Evolutionary conservation across 2,797 vertebrate species (phyloP), one percentile per base, ranked within the genome.

Genomic region (Gallinago stenura): DNA sequence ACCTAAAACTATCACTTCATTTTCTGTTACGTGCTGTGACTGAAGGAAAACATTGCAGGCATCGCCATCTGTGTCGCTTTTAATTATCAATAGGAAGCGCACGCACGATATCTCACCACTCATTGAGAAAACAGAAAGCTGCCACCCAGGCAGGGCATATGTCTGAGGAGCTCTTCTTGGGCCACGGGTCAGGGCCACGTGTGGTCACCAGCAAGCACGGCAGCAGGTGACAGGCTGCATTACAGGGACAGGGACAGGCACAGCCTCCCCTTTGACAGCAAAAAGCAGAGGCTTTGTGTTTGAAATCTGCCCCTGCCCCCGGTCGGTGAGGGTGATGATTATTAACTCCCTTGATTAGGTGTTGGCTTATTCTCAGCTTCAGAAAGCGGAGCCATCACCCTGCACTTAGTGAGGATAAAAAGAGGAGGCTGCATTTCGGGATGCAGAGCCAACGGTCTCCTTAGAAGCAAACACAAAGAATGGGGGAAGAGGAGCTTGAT

Each of bases 1-100:
- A 86, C 89, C 89, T 94, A 75, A 83, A 95, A 92, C 83, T 69
- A 91, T 69, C 83, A 80, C 89, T 95, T 95, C 51, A 64, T 96
- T 96, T 96, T 92, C 84, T 76, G 84, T 50, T 73, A 12, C 8
- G 15, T 90, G 85, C 94, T 77, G 72, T 56, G 86, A 84, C 45
- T 95, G 72, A 71, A 21, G 37, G 90, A 87, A 51, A 90, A 33
- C 62, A 68, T 89, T 4, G 3, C 78, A 19, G 83, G 70, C 37
- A 6, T 26, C 0, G 2, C 94, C 91, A 90, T 89, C 95, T 94
- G 93, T 25, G 75, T 87, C 35, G 0, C 81, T 72, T 89, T 79
- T 86, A 90, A 91, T 95, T 95, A 96, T 62, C 91, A 68, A 22
- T 3, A 83, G 71, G 79, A 41, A 84, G 62, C 3, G 0, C 45